A percentile compares a stretch with the other conserved stretches of the same genome.
These are phyloP conservation scores for Sarcophilus harrisii DNA, from an alignment of 2,797 vertebrate species.

Conservation along the genomic window DNA sequence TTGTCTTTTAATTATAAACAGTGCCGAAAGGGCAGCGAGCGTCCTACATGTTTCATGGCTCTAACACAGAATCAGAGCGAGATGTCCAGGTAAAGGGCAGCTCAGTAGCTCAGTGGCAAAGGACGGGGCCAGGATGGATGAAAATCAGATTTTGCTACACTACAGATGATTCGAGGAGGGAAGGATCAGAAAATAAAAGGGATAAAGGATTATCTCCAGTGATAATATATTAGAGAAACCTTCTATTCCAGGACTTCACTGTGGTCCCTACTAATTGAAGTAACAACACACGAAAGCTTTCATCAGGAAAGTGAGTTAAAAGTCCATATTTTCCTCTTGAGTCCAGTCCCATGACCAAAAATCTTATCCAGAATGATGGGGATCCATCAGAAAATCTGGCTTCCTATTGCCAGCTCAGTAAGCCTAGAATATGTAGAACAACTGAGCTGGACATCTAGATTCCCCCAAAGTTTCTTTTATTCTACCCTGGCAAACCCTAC, in stretches of 20 bases:
- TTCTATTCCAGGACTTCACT: background rate
- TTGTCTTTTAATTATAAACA: background rate
- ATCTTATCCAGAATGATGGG: background rate
- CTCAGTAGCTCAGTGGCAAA: background rate
- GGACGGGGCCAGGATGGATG: background rate
- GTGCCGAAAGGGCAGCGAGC: background rate
- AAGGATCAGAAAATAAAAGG: background rate
- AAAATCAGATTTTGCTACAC: background rate
- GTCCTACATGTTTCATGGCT: background rate
- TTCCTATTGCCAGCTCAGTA: background rate
- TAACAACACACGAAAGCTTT: background rate
- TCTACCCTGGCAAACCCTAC: background rate
- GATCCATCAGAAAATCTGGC: background rate
- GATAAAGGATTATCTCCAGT: background rate
- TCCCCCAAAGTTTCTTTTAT: background rate
- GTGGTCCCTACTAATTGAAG: background rate
- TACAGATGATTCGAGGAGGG: background rate
- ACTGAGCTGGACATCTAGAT: background rate
- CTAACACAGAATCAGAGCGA: background rate
- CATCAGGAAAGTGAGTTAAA: background rate
- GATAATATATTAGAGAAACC: background rate
- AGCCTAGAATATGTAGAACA: background rate
- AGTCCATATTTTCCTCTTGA: background rate
- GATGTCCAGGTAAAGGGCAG: background rate
- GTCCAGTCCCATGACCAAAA: background rate